These are phyloP conservation scores for Chaenocephalus aceratus DNA, from an alignment of 2,113 vertebrate species.

Conservation along the genomic window DNA sequence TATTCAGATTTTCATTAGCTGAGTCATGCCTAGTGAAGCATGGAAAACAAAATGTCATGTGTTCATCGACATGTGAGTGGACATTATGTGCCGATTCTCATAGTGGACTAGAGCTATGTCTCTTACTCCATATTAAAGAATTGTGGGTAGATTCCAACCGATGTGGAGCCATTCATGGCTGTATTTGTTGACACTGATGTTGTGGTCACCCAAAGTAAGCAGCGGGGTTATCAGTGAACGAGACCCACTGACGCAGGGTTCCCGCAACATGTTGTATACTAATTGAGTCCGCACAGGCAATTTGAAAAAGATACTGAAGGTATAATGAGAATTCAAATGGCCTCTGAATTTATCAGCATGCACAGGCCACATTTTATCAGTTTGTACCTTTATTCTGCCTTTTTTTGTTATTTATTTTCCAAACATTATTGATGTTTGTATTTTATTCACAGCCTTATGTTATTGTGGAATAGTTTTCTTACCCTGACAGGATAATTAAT, in stretches of 20 bases:
- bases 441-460: constrained; percentile 50
- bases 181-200: constrained; percentile 76
- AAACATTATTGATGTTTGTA: constrained; percentile 65
- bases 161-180: constrained; percentile 55
- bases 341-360: constrained; percentile 59
- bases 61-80: constrained; percentile 2
- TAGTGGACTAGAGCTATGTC: neutral
- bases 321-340: constrained; percentile 73
- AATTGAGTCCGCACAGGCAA: constrained; percentile 63
- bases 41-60: constrained; percentile 23
- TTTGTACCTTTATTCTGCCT: constrained; percentile 35
- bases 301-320: constrained; percentile 59
- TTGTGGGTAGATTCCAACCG: constrained; percentile 37
- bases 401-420: constrained; percentile 64
- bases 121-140: neutral
- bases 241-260: constrained; percentile 78
- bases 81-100: constrained; percentile 20
- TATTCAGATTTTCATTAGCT: constrained; percentile 9
- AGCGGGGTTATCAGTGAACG: constrained; percentile 77
- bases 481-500: constrained; percentile 69
- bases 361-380: constrained; percentile 37
- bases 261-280: constrained; percentile 51
- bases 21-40: constrained; percentile 32
- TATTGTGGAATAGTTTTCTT: constrained; percentile 33
- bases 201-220: constrained; percentile 72